Base-by-base conservation (phyloP, 1,140 invertebrate species). In the Brachionus calyciflorus region DNA sequence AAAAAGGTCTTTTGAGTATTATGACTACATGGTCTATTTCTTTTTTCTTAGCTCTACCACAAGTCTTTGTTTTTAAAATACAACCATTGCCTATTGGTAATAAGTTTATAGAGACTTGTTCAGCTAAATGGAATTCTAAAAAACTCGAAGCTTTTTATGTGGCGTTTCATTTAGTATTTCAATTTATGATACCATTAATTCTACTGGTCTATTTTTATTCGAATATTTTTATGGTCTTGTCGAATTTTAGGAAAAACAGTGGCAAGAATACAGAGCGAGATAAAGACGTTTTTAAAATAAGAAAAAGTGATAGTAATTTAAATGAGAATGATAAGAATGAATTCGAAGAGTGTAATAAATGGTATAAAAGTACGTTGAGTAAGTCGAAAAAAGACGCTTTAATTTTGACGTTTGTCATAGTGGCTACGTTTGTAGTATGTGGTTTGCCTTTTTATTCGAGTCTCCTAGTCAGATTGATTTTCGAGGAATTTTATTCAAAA, bases 371-470 rank as follows among this genome's bases (percentile, higher is more conserved):
- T 9, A 49, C 65, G 19, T 26, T 70, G 9, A 49, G 37, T 6
- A 48, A 33, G n/a, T 51, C 77, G 10, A 90, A 90, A 82, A 88
- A 91, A 77, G 90, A 90, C 81, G 91, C 90, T 0, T 86, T 91
- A 2, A 90, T 90, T 78, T 88, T 91, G 79, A 91, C 90, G 1
- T 83, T 91, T 21, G 88, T 88, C 0, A 90, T 91, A 21, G 88
- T 91, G 75, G 79, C 85, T 33, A 88, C 90, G 78, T 91, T 91
- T 82, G 87, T 90, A 17, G 83, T 89, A 28, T 90, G 89, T 60
- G 90, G 89, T 57, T 86, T 86, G 40, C 91, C 90, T 1, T 91
- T 91, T 80, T 87, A 86, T 33, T 4, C 26, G 33, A 70, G 41
- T 51, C 12, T 70, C 3, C 21, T 46, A 9, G 9, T 51, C 2